These are phyloP conservation scores for Heterohyrax brucei DNA, from an alignment of 2,797 vertebrate genomes.

Conservation along the genomic window DNA sequence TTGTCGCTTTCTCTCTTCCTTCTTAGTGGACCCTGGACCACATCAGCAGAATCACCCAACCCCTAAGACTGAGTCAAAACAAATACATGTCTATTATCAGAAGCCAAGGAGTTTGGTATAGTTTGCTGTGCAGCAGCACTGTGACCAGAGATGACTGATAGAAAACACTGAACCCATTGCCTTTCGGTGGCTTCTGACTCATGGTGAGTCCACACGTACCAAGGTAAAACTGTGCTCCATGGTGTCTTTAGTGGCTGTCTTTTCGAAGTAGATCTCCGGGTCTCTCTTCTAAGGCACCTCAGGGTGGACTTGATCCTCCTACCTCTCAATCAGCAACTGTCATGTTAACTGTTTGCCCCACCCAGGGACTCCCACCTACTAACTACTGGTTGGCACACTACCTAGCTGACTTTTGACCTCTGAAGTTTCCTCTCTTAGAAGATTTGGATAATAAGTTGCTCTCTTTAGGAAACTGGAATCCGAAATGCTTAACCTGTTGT, in stretches of 20 bases:
- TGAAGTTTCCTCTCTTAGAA: neutral
- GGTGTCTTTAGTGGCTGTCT: neutral
- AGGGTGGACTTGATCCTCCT: neutral
- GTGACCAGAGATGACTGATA: neutral
- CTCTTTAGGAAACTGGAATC: constrained; percentile 52
- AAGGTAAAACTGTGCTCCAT: neutral
- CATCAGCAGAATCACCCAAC: neutral
- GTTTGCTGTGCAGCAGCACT: neutral
- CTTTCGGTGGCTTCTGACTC: neutral
- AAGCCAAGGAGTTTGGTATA: neutral
- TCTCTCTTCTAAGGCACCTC: too few relatives aligned
- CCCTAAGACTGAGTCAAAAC: too few relatives aligned
- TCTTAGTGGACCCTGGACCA: neutral
- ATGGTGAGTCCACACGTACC: neutral
- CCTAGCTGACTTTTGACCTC: neutral
- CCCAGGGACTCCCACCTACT: neutral
- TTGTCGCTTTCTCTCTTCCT: neutral
- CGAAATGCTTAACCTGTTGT: neutral
- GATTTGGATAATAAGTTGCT: constrained; percentile 21
- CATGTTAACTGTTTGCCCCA: too few relatives aligned
- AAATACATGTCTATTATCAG: neutral
- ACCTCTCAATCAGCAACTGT: neutral
- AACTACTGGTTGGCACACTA: neutral
- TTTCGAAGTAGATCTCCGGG: neutral
- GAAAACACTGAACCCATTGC: neutral